Evolutionary conservation across 2,888 invertebrate species (phyloP).

Genomic region (Epirrita christyi): DNA sequence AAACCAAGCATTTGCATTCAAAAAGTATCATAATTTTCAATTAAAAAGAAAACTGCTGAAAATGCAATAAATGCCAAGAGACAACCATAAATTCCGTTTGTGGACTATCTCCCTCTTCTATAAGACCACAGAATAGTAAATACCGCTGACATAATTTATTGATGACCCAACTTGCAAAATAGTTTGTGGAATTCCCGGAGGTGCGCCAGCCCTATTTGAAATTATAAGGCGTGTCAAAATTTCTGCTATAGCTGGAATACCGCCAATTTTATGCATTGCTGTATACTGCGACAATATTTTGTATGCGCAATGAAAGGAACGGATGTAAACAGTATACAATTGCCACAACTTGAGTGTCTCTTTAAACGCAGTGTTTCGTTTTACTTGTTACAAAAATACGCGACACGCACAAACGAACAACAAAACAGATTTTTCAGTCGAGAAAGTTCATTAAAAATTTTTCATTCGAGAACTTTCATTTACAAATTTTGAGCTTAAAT

Average conservation of each 20-base stretch:
- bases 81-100: conserved; percentile 18
- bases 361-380: too few relatives aligned
- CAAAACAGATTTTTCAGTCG: too few relatives aligned
- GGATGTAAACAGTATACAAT: conserved; percentile 39
- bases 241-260: conserved; percentile 32
- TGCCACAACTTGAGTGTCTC: conserved; percentile 16
- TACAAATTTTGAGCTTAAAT: too few relatives aligned
- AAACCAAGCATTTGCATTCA: too few relatives aligned
- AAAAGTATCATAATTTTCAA: too few relatives aligned
- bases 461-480: too few relatives aligned
- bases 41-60: conserved; percentile 3
- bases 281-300: conserved; percentile 23
- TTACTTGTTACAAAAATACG: too few relatives aligned
- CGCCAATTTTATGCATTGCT: conserved; percentile 32
- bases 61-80: conserved; percentile 11
- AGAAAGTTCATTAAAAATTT: too few relatives aligned
- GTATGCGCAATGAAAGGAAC: conserved; percentile 32
- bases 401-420: too few relatives aligned
- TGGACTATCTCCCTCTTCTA: conserved; percentile 8
- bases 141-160: conserved; percentile 18
- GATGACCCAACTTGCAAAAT: conserved; percentile 20
- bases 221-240: conserved; percentile 26
- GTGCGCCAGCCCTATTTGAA: conserved; percentile 15
- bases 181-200: conserved; percentile 13
- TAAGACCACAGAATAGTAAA: conserved; percentile 14